Percentiles rank a stretch among this genome's conserved stretches.
phyloP scores from a whole-genome alignment of 2,888 invertebrate genomes.

The Lasioglossum malachurum region DNA sequence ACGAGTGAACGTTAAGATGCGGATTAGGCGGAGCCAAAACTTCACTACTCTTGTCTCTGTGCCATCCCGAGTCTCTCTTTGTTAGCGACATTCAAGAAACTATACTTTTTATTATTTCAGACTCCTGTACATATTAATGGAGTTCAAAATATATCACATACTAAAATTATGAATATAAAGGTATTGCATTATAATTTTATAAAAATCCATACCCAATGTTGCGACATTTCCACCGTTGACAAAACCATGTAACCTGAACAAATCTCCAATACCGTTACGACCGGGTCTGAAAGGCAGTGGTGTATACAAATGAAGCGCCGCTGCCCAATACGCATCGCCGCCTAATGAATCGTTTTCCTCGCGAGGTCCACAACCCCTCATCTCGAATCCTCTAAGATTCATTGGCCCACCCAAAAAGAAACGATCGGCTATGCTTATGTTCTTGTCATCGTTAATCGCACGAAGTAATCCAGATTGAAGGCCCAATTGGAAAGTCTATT shows the following conservation, averaged over 20 bases:
- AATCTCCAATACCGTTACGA: slow-evolving; percentile 91
- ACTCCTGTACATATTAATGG: background rate
- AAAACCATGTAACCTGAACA: slow-evolving; percentile 96
- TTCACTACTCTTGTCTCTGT: background rate
- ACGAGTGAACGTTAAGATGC: background rate
- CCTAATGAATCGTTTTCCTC: slow-evolving; percentile 91
- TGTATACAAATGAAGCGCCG: slow-evolving; percentile 94
- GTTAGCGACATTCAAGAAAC: background rate
- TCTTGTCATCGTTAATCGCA: slow-evolving; percentile 87
- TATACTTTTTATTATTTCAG: background rate
- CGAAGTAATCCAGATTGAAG: slow-evolving; percentile 90
- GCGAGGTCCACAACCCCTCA: slow-evolving; percentile 95
- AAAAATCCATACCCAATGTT: background rate
- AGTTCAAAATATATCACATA: background rate
- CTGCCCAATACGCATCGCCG: slow-evolving; percentile 93
- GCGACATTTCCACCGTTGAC: slow-evolving; percentile 93
- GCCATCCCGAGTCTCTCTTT: background rate
- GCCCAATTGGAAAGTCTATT: slow-evolving; percentile 90
- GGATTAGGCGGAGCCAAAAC: background rate
- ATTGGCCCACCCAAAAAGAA: slow-evolving; percentile 96
- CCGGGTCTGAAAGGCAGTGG: slow-evolving; percentile 95
- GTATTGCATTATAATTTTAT: background rate
- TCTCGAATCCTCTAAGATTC: slow-evolving; percentile 94
- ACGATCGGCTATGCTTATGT: slow-evolving; percentile 89
- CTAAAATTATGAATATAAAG: background rate